phyloP scores from a whole-genome alignment of 2,113 vertebrate genomes.

The Gallinago jamesoni region DNA sequence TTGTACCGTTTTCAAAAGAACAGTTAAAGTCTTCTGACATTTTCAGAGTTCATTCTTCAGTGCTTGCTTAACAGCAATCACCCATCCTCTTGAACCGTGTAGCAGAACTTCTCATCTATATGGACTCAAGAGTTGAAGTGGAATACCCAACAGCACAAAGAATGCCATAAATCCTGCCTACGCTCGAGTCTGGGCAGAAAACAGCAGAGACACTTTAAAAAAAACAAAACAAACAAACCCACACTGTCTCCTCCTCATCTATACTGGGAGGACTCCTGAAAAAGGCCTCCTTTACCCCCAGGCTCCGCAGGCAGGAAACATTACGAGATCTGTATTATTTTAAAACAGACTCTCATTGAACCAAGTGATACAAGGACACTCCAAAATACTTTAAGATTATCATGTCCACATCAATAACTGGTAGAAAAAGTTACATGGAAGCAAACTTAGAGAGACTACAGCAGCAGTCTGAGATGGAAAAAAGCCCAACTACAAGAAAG shows the following conservation, averaged over 20 bases:
- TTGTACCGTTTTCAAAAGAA: not conserved
- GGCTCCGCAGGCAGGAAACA: not conserved
- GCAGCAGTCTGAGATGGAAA: not conserved
- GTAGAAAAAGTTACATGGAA: not conserved
- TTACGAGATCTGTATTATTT: not conserved
- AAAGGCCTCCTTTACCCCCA: constrained; percentile 23
- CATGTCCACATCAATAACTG: not conserved
- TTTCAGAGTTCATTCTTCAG: not conserved
- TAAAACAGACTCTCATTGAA: not conserved
- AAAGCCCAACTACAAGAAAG: not conserved
- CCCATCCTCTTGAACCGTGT: not conserved
- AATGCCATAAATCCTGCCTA: not conserved
- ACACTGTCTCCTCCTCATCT: not conserved
- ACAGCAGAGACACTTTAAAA: not conserved
- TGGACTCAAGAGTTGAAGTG: not conserved
- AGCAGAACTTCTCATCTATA: not conserved
- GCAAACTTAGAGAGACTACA: not conserved
- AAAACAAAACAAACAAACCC: not conserved
- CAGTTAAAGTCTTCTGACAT: not conserved
- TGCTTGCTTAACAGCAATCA: not conserved
- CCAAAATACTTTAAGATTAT: not conserved
- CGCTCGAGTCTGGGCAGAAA: not conserved
- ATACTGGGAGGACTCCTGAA: not conserved
- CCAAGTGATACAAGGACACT: not conserved
- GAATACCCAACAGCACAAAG: not conserved